Evolutionary conservation across 1,140 invertebrate species (phyloP), one percentile per base, ranked within the genome.

Genomic region (Holcopasites calliopsidis): DNA sequence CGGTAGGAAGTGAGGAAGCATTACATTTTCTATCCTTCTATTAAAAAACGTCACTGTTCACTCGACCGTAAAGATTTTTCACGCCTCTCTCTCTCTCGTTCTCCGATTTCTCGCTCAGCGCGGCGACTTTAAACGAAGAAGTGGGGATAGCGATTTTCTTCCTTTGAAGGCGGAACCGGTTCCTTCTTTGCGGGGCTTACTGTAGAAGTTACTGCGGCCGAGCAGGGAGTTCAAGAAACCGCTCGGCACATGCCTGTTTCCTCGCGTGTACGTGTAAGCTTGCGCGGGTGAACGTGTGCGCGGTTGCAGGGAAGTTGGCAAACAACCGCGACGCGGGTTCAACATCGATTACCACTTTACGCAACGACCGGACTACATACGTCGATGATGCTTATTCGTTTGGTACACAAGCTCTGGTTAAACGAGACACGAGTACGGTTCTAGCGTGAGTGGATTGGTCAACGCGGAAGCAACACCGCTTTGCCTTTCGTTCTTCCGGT

Each of bases 331-430:
- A 28, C 57, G 55, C 23, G 44, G 42, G 26, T 61, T 49, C 55
- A 31, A 62, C 69, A 71, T 71, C 69, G 69, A 71, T 71, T 62
- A 49, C 69, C 69, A 62, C 69, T 61, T 71, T 71, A 61, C 69
- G 55, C 57, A 35, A 42, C 21, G 68, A 55, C 50, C 31, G 65
- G 35, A 49, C 55, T 47, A 47, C n/a, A n/a, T n/a, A n/a, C 42
- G 21, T 71, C 42, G 55, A 60, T 60, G 68, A 71, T 58, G 55
- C 54, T 60, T 31, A 58, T 60, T 60, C 40, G 54, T 38, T 71
- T 35, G 40, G 68, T 49, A 60, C 55, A 71, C 42, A 58, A 21
- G 31, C 40, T 44, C 28, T 47, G 40, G 66, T 60, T 58, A 49
- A 58, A 57, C 38, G 42, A 31, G n/a, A 33, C 66, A 21, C 28